Base-by-base conservation (phyloP, 2,888 invertebrate species). In the Meiosimyza platycephala region DNA sequence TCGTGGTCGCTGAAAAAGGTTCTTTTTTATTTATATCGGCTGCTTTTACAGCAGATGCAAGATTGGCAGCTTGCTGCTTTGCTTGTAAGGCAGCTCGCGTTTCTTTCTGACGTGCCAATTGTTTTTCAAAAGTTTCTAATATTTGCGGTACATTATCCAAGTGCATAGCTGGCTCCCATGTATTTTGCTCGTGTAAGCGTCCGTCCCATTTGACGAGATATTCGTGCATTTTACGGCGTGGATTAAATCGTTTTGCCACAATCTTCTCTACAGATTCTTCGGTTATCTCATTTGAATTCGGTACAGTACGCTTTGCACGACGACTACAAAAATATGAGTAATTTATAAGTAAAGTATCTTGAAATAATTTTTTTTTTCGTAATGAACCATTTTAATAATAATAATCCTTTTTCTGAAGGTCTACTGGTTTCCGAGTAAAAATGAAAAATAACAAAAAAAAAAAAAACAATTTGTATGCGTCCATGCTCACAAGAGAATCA, bases 161-260 rank as follows among this genome's bases (percentile, higher is more conserved):
- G 83, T 94, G 92, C 71, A 92, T 90, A 40, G 92, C 90, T 0
- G 94, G 93, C 84, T 95, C 95, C 95, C 95, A 95, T 6, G 95
- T 94, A 83, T 94, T 95, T 79, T 93, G 91, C 75, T 94, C 93
- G 91, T 93, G 92, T 33, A 92, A 89, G 80, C 92, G 93, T 64
- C 93, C 93, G 83, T 95, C 94, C 95, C 95, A 95, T 86, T 95
- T 95, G 66, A 95, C 90, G 81, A 95, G 88, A 87, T 95, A 95
- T 87, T 95, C 95, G 78, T 93, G 93, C 80, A 92, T 92, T 84
- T 93, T 93, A 76, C 91, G 90, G 16, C 92, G 89, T 9, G 94
- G 93, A 88, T 95, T 95, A 85, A 93, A 94, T 59, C 95, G 89
- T 86, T 95, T 94, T 48, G 94, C 94, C 63, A 95, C 90, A 75